Evolutionary conservation across 1,140 invertebrate genomes (phyloP), one percentile per base, ranked within the genome.

Genomic region (Homarus americanus): DNA sequence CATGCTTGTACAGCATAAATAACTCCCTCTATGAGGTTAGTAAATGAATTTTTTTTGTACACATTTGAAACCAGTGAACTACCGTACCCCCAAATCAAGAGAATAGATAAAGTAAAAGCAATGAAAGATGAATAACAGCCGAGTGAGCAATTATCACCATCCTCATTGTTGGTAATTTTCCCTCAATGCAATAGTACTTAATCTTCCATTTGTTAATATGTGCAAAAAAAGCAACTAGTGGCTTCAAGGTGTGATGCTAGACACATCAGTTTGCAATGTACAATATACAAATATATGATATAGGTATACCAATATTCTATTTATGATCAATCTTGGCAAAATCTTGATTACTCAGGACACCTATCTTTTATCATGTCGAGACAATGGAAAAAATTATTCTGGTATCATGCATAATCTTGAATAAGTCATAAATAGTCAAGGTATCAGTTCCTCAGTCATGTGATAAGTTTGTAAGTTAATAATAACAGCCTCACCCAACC

Each of bases 211-310:
- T 28, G 63, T 66, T 32, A 69, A 24, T 69, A 9, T 69, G 58
- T 63, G 63, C 28, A 69, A 32, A 69, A 32, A 69, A 69, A 69
- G 63, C 63, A 69, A 32, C n/a, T 69, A 69, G 63, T 32, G 63
- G 63, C 63, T 69, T 69, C 28, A 69, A 4, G 0, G 12, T 69
- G 63, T 69, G 63, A 69, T 69, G 63, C 63, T 69, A 32, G 63
- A 63, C 63, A 69, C n/a, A 69, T 69, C n/a, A 69, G 1, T 69
- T 69, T 69, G 17, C 63, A 69, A 63, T 63, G 24, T 69, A 32
- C n/a, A 32, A 69, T 53, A 87, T 53, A 87, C 53, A 86, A 76
- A 86, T 73, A 86, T 76, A 87, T 87, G n/a, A 84, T 84, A 86
- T 86, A 86, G n/a, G 63, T 32, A 69, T 32, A 69, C 63, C n/a